These are phyloP conservation scores for Campoletis raptor DNA, from an alignment of 2,888 invertebrate genomes.

Conservation along the genomic window DNA sequence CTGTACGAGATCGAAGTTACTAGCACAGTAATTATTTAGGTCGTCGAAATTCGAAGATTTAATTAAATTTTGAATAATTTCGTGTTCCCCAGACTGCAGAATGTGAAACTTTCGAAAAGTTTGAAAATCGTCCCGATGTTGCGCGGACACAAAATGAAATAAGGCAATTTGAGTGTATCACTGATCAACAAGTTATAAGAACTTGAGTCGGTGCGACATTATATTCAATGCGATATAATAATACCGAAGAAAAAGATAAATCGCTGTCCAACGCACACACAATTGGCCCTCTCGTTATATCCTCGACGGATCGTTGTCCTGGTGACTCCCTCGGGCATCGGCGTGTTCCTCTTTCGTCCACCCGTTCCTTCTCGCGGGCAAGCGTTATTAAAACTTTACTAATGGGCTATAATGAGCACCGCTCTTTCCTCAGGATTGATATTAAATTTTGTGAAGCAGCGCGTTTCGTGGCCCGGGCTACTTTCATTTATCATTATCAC, in stretches of 20 bases:
- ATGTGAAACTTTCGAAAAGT: slow-evolving; percentile 46
- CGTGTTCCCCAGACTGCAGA: background rate
- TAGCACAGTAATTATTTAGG: background rate
- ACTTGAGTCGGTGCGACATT: slow-evolving; percentile 66
- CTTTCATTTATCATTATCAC: slow-evolving; percentile 80
- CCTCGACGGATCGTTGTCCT: slow-evolving; percentile 34
- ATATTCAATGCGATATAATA: slow-evolving; percentile 78
- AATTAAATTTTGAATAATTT: slow-evolving; percentile 55
- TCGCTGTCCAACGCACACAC: slow-evolving; percentile 53
- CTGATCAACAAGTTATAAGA: slow-evolving; percentile 80
- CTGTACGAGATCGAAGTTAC: slow-evolving; percentile 18
- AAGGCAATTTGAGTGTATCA: slow-evolving; percentile 64
- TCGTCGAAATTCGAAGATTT: slow-evolving; percentile 19
- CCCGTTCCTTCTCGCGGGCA: slow-evolving; percentile 56
- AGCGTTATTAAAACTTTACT: slow-evolving; percentile 82
- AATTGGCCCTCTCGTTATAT: slow-evolving; percentile 58
- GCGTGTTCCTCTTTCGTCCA: slow-evolving; percentile 40
- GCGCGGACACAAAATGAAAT: slow-evolving; percentile 35
- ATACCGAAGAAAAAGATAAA: slow-evolving; percentile 68
- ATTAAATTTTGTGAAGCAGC: slow-evolving; percentile 78
- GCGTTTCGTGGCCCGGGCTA: slow-evolving; percentile 62
- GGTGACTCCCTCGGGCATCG: slow-evolving; percentile 44
- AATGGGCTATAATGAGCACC: slow-evolving; percentile 81
- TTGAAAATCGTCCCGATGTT: slow-evolving; percentile 37
- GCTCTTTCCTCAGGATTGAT: slow-evolving; percentile 77